A percentile compares a stretch with the other conserved stretches of the same genome.
phyloP scores from a whole-genome alignment of 2,797 vertebrate genomes.

The Nannoperca obscura region DNA sequence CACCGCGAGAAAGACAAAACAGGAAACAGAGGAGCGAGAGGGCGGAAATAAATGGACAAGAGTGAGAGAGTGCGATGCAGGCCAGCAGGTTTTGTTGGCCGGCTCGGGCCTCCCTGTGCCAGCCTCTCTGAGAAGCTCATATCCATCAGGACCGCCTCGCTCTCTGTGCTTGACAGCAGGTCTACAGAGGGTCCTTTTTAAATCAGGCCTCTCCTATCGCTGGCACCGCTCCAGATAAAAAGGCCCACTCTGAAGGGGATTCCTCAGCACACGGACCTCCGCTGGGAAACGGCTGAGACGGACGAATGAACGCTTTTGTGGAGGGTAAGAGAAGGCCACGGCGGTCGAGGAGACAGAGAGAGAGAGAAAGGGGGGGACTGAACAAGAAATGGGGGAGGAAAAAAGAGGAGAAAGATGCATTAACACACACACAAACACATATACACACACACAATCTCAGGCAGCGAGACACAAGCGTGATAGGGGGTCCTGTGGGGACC shows the following conservation, averaged over 20 bases:
- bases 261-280: conserved; percentile 64
- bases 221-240: conserved; percentile 72
- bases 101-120: conserved; percentile 48
- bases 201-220: conserved; percentile 60
- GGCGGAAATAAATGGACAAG: conserved; percentile 64
- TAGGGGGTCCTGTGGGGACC: conserved; percentile 64
- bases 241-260: conserved; percentile 66
- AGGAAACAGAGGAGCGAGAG: conserved; percentile 60
- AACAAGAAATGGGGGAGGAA: conserved; percentile 37
- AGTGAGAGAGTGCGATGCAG: conserved; percentile 43
- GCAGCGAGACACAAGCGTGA: conserved; percentile 64
- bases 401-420: conserved; percentile 18
- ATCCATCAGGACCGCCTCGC: conserved; percentile 71
- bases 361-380: conserved; percentile 51
- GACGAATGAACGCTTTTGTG: conserved; percentile 67
- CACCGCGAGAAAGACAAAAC: conserved; percentile 12
- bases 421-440: conserved; percentile 35
- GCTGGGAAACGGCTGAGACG: conserved; percentile 61
- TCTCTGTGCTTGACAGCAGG: conserved; percentile 66
- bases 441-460: conserved; percentile 38
- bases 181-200: conserved; percentile 71
- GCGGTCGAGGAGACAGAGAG: conserved; percentile 58
- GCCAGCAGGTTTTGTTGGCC: conserved; percentile 57
- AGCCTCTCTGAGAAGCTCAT: conserved; percentile 61
- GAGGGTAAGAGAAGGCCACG: conserved; percentile 28